phyloP scores from a whole-genome alignment of 2,113 vertebrate species.

The Elaphurus davidianus region DNA sequence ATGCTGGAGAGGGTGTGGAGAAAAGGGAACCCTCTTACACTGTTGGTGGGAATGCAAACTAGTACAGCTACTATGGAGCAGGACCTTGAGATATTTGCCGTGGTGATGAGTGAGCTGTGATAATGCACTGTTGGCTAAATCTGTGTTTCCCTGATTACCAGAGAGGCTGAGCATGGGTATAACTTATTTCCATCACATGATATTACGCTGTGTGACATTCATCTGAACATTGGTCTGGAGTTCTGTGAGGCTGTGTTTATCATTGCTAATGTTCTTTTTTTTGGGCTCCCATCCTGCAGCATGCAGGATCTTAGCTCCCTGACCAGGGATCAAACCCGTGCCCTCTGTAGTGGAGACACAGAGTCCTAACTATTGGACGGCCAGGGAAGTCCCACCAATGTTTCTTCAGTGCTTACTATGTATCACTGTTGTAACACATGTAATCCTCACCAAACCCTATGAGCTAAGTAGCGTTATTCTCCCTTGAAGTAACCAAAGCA shows the following conservation, averaged over 20 bases:
- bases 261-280: not conserved
- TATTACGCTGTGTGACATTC: not conserved
- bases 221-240: not conserved
- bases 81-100: not conserved
- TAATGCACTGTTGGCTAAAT: not conserved
- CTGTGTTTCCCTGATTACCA: not conserved
- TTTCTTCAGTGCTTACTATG: too few relatives aligned
- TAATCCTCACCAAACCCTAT: not conserved
- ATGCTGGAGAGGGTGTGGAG: too few relatives aligned
- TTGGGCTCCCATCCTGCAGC: not conserved
- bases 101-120: not conserved
- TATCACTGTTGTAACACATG: not conserved
- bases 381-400: not conserved
- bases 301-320: not conserved
- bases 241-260: not conserved
- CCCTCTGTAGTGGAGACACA: not conserved
- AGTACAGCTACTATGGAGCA: too few relatives aligned
- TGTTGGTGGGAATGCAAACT: too few relatives aligned
- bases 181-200: not conserved
- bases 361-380: not conserved
- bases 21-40: too few relatives aligned
- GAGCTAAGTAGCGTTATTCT: not conserved
- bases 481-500: not conserved
- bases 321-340: not conserved
- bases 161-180: fast-evolving